These are phyloP conservation scores for Linnaemya vulpina DNA, from an alignment of 2,888 invertebrate species.

Conservation along the genomic window DNA sequence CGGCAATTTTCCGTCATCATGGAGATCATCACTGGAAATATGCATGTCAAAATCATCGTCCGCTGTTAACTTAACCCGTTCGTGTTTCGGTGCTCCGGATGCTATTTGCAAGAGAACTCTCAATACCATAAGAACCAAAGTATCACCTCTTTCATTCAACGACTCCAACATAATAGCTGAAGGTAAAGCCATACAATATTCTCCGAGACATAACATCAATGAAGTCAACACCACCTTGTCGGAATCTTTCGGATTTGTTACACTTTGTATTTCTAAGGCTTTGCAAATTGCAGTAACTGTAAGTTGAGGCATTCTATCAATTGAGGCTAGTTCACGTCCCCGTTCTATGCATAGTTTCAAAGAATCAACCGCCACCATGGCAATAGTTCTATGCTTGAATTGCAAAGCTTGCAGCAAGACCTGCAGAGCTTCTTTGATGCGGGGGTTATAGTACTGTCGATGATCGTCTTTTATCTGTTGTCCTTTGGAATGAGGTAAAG, in stretches of 20 bases:
- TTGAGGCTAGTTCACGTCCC: conserved; percentile 79
- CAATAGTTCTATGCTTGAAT: conserved; percentile 82
- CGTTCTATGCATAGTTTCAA: conserved; percentile 82
- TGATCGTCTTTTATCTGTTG: conserved; percentile 67
- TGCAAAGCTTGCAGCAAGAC: conserved; percentile 82
- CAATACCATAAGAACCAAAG: conserved; percentile 88
- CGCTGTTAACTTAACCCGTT: conserved; percentile 80
- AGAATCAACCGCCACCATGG: conserved; percentile 81
- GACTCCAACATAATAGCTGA: conserved; percentile 85
- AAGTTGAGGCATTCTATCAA: conserved; percentile 80
- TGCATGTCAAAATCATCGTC: conserved; percentile 83
- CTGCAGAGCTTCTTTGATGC: conserved; percentile 82
- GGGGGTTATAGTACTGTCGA: conserved; percentile 77
- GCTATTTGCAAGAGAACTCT: conserved; percentile 85
- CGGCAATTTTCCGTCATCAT: conserved; percentile 78
- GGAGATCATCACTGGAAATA: conserved; percentile 81
- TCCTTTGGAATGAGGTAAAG: conserved; percentile 77
- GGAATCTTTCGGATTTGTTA: conserved; percentile 81
- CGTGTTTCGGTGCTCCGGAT: conserved; percentile 80
- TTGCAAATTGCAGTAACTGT: conserved; percentile 82
- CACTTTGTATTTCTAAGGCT: conserved; percentile 82
- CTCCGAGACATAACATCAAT: conserved; percentile 93
- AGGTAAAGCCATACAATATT: conserved; percentile 95
- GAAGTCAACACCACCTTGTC: conserved; percentile 84
- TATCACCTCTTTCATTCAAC: conserved; percentile 80